A percentile compares a stretch with the other conserved stretches of the same genome.
Conservation (phyloP, 2,113 vertebrate genomes). For the Carlito syrichta region DNA sequence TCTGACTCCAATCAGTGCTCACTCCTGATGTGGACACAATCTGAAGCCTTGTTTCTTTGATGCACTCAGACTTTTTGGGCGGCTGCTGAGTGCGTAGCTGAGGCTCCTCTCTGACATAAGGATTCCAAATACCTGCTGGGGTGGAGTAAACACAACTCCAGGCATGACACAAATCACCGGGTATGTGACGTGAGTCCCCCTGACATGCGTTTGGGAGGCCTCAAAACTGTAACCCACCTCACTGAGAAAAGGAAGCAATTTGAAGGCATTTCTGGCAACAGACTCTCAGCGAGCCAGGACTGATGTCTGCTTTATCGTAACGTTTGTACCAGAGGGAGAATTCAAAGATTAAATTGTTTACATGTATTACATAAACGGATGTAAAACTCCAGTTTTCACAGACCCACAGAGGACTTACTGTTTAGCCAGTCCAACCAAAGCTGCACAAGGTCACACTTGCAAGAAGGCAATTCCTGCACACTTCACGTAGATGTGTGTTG, state of each 20-base stretch:
- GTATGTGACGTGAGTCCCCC: slow-evolving; percentile 61
- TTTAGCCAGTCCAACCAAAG: neutral
- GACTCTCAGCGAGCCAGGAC: neutral
- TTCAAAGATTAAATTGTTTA: slow-evolving; percentile 72
- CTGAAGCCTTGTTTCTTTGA: slow-evolving; percentile 53
- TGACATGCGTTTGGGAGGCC: slow-evolving; percentile 10
- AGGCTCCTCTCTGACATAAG: slow-evolving; percentile 60
- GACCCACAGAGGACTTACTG: slow-evolving; percentile 32
- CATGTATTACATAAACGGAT: slow-evolving; percentile 62
- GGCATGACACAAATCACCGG: slow-evolving; percentile 61
- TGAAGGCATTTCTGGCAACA: slow-evolving; percentile 46
- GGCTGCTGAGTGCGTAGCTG: neutral
- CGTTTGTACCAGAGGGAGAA: slow-evolving; percentile 55
- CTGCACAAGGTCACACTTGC: slow-evolving; percentile 8
- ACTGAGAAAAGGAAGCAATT: slow-evolving; percentile 16
- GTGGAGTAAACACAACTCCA: slow-evolving; percentile 63
- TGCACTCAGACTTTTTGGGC: slow-evolving; percentile 1
- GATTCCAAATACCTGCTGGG: slow-evolving; percentile 48
- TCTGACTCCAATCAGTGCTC: neutral
- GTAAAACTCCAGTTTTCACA: slow-evolving; percentile 40
- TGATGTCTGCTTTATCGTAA: slow-evolving; percentile 66
- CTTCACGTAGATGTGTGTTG: neutral
- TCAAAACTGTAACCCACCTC: neutral
- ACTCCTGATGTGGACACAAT: neutral
- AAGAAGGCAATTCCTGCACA: slow-evolving; percentile 5